Percentiles rank a stretch among this genome's conserved stretches.
These are phyloP conservation scores for Nesospiza acunhae DNA, from an alignment of 2,113 vertebrate species.

Conservation along the genomic window DNA sequence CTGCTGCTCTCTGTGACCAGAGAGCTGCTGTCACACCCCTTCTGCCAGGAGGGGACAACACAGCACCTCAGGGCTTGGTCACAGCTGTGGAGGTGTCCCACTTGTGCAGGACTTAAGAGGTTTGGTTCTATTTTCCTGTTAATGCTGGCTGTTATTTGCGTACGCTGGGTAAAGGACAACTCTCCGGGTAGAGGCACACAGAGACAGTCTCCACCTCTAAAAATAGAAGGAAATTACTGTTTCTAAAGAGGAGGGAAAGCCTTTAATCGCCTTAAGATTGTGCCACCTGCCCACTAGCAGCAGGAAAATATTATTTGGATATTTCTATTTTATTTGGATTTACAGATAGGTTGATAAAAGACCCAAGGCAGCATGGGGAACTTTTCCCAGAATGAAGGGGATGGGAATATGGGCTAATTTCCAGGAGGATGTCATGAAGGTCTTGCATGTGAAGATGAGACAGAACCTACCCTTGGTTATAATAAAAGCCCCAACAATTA, in stretches of 20 bases:
- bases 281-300: constrained; percentile 29
- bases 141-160: constrained; percentile 31
- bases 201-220: not conserved
- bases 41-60: not conserved
- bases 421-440: not conserved
- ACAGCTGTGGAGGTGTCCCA: not conserved
- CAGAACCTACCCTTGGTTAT: not conserved
- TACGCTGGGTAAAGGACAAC: constrained; percentile 16
- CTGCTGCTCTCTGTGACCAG: not conserved
- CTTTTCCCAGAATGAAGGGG: not conserved
- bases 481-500: not conserved
- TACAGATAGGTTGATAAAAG: not conserved
- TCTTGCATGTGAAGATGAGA: not conserved
- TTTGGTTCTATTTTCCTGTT: not conserved
- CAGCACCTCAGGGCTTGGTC: not conserved
- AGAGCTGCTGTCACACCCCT: not conserved
- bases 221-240: not conserved
- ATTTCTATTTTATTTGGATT: constrained; percentile 43
- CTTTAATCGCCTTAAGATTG: constrained; percentile 47
- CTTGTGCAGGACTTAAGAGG: not conserved
- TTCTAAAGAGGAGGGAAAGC: not conserved
- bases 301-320: not conserved
- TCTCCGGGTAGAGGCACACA: not conserved
- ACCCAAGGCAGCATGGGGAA: not conserved
- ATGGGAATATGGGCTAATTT: not conserved